These are phyloP conservation scores for Tipula vernalis DNA, from an alignment of 2,888 invertebrate genomes.

Conservation along the genomic window DNA sequence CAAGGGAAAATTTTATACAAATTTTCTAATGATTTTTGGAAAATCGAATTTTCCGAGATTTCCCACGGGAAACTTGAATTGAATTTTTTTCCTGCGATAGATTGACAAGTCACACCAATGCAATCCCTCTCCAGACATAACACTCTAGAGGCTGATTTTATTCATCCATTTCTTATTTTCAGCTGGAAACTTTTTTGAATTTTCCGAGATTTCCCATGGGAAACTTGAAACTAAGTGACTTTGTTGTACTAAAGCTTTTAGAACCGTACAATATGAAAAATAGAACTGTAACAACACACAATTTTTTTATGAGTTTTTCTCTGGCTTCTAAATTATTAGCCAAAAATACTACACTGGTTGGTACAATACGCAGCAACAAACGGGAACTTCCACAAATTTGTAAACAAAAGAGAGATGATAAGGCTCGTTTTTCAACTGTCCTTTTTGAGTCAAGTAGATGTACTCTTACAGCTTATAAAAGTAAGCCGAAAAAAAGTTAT, in stretches of 20 bases:
- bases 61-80: no score
- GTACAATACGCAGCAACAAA: no score
- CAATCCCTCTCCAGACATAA: no score
- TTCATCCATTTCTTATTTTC: no score
- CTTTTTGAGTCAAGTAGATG: constrained; percentile 13
- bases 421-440: constrained; percentile 18
- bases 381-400: constrained; percentile 17
- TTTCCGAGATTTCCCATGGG: no score
- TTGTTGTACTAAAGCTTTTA: neutral
- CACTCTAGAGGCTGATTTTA: no score
- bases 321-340: neutral
- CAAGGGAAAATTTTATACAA: no score
- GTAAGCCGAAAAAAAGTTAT: constrained; percentile 21
- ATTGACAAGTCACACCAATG: no score
- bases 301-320: constrained; percentile 8
- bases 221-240: neutral
- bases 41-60: no score
- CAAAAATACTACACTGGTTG: constrained; percentile 8
- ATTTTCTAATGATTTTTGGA: no score
- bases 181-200: no score
- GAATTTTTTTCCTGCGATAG: no score
- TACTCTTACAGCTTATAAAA: constrained; percentile 21
- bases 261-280: neutral
- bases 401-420: constrained; percentile 18
- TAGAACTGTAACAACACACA: constrained; percentile 10